These are phyloP conservation scores for Luffia ferchaultella DNA, from an alignment of 2,888 invertebrate genomes.

Conservation along the genomic window DNA sequence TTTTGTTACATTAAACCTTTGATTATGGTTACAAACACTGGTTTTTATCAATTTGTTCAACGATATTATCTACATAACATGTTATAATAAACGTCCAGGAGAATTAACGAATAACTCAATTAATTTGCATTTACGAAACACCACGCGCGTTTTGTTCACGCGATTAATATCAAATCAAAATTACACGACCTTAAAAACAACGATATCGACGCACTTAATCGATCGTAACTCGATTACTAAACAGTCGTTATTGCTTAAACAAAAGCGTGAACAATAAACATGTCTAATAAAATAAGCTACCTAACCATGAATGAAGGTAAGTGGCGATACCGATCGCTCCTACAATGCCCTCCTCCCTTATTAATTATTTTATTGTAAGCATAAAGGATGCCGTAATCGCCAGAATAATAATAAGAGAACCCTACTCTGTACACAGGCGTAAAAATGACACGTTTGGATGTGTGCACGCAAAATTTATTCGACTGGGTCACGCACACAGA, in stretches of 20 bases:
- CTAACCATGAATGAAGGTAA: constrained; percentile 47
- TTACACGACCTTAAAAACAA: neutral
- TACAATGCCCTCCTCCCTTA: constrained; percentile 64
- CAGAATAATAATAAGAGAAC: constrained; percentile 66
- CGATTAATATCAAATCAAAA: constrained; percentile 1
- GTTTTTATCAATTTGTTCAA: too few relatives aligned
- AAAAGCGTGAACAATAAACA: constrained; percentile 10
- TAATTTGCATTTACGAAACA: neutral
- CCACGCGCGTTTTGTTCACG: neutral
- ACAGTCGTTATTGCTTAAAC: constrained; percentile 1
- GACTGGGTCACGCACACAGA: constrained; percentile 61
- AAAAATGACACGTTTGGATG: constrained; percentile 66
- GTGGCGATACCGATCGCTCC: constrained; percentile 54
- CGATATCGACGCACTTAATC: neutral
- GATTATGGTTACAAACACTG: too few relatives aligned
- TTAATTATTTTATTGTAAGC: constrained; percentile 67
- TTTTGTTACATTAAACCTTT: too few relatives aligned
- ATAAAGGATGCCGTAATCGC: constrained; percentile 65
- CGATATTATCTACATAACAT: too few relatives aligned
- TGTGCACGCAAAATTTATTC: constrained; percentile 62
- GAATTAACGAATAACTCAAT: too few relatives aligned
- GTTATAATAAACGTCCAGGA: too few relatives aligned
- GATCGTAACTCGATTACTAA: neutral
- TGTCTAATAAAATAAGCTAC: constrained; percentile 30
- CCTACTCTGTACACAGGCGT: constrained; percentile 64